A percentile compares a stretch with the other conserved stretches of the same genome.
Evolutionary conservation across 2,113 vertebrate genomes (phyloP).

Genomic region (Xiphorhynchus elegans): DNA sequence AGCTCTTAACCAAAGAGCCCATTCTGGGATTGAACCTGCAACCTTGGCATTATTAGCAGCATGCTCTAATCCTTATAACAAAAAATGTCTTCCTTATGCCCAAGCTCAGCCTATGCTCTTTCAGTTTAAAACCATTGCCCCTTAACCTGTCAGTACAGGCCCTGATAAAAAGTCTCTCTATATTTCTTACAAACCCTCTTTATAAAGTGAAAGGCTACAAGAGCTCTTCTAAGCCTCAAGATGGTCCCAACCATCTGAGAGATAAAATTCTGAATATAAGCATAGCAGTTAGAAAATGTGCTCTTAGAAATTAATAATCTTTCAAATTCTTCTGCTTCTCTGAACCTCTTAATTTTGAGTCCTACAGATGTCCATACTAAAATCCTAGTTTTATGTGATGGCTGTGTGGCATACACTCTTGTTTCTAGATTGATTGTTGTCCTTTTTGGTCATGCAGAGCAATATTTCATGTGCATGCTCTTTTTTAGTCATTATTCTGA

Average conservation of each 20-base stretch:
- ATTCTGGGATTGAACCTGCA: not conserved
- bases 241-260: not conserved
- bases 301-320: not conserved
- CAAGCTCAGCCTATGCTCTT: not conserved
- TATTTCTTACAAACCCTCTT: not conserved
- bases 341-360: not conserved
- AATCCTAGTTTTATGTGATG: not conserved
- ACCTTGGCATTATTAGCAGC: not conserved
- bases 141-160: not conserved
- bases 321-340: not conserved
- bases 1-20: not conserved
- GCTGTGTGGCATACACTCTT: not conserved
- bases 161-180: not conserved
- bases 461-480: not conserved
- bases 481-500: not conserved
- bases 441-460: not conserved
- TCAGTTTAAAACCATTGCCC: not conserved
- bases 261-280: not conserved
- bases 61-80: fast-evolving
- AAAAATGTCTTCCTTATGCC: not conserved
- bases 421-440: not conserved
- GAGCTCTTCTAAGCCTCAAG: not conserved
- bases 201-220: not conserved
- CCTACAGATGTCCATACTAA: not conserved
- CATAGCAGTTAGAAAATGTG: not conserved